A percentile compares a stretch with the other conserved stretches of the same genome.
phyloP scores from a whole-genome alignment of 2,888 invertebrate species.

The Lasioglossum lativentre region DNA sequence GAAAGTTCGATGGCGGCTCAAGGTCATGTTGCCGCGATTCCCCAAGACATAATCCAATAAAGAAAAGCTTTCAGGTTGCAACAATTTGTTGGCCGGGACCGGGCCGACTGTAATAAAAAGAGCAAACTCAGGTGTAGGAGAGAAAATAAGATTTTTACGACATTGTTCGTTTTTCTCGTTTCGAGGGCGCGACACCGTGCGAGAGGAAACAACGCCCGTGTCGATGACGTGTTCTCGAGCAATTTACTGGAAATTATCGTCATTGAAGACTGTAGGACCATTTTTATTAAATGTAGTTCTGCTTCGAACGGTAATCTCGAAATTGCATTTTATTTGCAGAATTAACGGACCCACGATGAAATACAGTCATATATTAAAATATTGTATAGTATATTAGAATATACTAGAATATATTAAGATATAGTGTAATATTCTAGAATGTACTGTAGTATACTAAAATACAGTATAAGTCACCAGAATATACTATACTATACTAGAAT shows the following conservation, averaged over 20 bases:
- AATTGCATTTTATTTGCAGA: background rate
- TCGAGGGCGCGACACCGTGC: background rate
- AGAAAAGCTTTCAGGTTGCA: constrained; percentile 17
- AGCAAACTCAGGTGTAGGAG: constrained; percentile 1
- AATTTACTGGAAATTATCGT: background rate
- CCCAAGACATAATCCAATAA: constrained; percentile 25
- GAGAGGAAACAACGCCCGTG: background rate
- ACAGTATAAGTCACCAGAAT: too few species aligned
- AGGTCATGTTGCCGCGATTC: background rate
- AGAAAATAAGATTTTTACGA: constrained; percentile 44
- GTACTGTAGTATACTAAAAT: too few species aligned
- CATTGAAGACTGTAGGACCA: background rate
- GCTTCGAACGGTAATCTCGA: too few species aligned
- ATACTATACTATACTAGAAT: too few species aligned
- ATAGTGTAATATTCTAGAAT: background rate
- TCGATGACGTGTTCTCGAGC: background rate
- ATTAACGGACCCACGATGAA: too few species aligned
- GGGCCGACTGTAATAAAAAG: constrained; percentile 15
- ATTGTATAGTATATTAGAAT: background rate
- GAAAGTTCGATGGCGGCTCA: background rate
- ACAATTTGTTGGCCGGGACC: constrained; percentile 23
- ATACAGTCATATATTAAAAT: background rate
- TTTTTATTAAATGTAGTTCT: background rate
- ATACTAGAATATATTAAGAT: background rate
- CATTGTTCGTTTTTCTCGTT: constrained; percentile 8